Evolutionary conservation across 2,113 vertebrate genomes (phyloP), one percentile per base, ranked within the genome.

Genomic region (Oryzias javanicus): DNA sequence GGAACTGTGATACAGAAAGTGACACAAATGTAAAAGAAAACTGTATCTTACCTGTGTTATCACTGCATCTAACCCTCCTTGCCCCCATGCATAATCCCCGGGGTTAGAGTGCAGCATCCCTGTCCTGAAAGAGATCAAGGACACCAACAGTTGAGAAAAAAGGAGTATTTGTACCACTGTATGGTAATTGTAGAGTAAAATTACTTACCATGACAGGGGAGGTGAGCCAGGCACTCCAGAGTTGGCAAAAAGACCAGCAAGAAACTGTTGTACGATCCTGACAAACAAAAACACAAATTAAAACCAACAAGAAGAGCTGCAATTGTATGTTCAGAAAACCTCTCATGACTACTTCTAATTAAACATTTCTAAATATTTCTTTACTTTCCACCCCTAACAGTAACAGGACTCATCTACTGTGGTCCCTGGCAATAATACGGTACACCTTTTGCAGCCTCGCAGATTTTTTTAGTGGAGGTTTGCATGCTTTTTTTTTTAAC

Each of bases 21-120:
- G 1, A 6, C 14, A 44, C 4, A 22, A 19, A 18, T 20, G 5
- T 1, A 22, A 18, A 13, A 24, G 10, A 14, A 20, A 25, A 17
- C 6, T 14, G 16, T 16, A 19, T 12, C 57, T 60, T 83, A 98
- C 97, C 94, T 99, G 97, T 61, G 97, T 98, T 84, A 99, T 95
- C 49, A 99, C 95, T 1, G 97, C 95, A 16, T 99, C 97, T 6
- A 99, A 91, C 70, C 96, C 96, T 25, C 95, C 95, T 85, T 98
- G 96, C 68, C 96, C 97, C 97, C 97, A 99, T 0, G 96, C 97
- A 1, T 99, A 99, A 72, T 98, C 97, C 16, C 95, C 97, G 0
- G 96, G 96, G 55, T 96, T 98, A 13, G 96, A 98, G 83, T 99
- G 97, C 87, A 99, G 88, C 94, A 98, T 95, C 55, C 95, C 96